phyloP scores from a whole-genome alignment of 2,113 vertebrate genomes.

The Heliornis fulica region DNA sequence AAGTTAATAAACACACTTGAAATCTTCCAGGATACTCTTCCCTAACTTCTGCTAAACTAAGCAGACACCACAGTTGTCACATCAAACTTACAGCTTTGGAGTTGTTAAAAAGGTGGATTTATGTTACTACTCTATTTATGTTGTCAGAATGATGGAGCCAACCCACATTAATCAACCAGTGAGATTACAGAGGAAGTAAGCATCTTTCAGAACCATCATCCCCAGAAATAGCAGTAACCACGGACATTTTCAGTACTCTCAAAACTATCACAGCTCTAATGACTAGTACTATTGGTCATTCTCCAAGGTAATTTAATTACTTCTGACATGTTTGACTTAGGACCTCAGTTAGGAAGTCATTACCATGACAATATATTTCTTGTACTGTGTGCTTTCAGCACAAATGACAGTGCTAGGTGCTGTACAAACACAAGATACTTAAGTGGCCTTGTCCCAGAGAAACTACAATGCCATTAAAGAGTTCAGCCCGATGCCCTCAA shows the following conservation, averaged over 20 bases:
- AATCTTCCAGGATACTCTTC: not conserved
- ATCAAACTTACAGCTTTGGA: not conserved
- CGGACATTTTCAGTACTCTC: not conserved
- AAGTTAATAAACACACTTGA: not conserved
- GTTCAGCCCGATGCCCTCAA: not conserved
- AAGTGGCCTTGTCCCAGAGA: not conserved
- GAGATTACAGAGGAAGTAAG: not conserved
- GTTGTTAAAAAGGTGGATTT: not conserved
- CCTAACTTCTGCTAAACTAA: not conserved
- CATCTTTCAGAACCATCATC: not conserved
- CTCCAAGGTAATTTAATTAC: not conserved
- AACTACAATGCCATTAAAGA: not conserved
- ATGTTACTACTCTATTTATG: not conserved
- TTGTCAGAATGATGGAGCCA: not conserved
- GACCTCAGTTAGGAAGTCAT: not conserved
- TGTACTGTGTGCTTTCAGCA: not conserved
- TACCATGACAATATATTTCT: not conserved
- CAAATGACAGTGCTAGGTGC: not conserved
- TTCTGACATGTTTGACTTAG: not conserved
- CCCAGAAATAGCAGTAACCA: not conserved
- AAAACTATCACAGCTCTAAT: not conserved
- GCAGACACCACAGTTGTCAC: not conserved
- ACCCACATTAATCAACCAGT: not conserved
- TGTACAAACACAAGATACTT: not conserved
- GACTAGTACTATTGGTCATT: not conserved